Evolutionary conservation across 1,140 invertebrate genomes (phyloP), one percentile per base, ranked within the genome.

Genomic region (Nasonia vitripennis): DNA sequence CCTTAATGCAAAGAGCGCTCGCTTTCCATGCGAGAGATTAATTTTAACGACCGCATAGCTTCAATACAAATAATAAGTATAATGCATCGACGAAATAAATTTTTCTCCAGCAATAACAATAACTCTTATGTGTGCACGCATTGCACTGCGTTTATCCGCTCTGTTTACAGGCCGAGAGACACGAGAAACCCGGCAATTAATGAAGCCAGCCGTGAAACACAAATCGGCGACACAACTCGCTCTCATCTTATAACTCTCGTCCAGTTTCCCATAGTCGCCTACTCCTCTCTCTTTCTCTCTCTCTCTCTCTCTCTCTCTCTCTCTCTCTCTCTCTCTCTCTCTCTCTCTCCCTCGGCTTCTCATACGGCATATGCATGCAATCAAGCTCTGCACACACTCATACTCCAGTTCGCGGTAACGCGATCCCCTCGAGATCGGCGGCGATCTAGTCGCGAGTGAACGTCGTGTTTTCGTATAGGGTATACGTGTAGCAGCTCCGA

Each of bases 361-460:
- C 14, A 51, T 51, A 51, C 14, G 14, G 48, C 10, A 17, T 62
- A 62, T 62, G 17, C 17, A 62, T 62, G 55, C 55, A n/a, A 62
- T 62, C 55, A 62, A 62, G 55, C 20, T 71, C 27, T 34, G 68
- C 68, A 71, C 68, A 17, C 10, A 34, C 68, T 27, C 68, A n/a
- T 31, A 62, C 68, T 71, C 27, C 12, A 71, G 68, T 71, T 71
- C 68, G 17, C 12, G 68, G 68, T 71, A 71, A 71, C 68, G 23
- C 68, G 68, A 71, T 71, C 68, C 31, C n/a, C 68, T 71, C 27
- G 68, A 71, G 68, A 34, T 34, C 68, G 68, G 68, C 23, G 10
- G 31, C 68, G 68, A 71, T 71, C 68, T 71, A 71, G 68, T 17
- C 62, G 62, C 17, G 62, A 45, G 41, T 45, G 41, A 45, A 45